phyloP scores from a whole-genome alignment of 1,140 invertebrate species.

The Dreissena polymorpha region DNA sequence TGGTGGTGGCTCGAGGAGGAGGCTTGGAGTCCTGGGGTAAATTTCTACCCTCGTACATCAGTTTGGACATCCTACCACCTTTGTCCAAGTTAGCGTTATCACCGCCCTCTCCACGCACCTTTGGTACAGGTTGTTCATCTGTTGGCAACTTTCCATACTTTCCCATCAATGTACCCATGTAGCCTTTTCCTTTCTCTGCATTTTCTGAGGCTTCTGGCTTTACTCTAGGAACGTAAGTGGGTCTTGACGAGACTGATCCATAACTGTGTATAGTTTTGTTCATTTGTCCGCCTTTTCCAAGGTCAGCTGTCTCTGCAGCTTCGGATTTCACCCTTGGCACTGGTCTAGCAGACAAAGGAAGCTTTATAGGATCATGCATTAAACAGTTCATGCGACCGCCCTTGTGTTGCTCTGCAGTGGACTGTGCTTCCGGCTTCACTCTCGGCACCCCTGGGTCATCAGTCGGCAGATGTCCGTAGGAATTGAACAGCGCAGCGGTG shows the following conservation, averaged over 20 bases:
- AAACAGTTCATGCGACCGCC: constrained; percentile 65
- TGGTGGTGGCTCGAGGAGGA: constrained; percentile 62
- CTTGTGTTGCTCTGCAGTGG: constrained; percentile 68
- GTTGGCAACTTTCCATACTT: constrained; percentile 66
- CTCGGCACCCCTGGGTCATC: constrained; percentile 59
- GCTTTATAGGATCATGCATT: constrained; percentile 67
- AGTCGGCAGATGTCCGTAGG: constrained; percentile 57
- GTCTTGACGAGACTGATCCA: constrained; percentile 59
- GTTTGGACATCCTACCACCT: constrained; percentile 71
- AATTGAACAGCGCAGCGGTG: constrained; percentile 60
- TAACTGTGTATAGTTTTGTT: constrained; percentile 62
- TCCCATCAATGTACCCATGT: constrained; percentile 67
- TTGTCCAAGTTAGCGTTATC: constrained; percentile 70
- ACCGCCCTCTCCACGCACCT: constrained; percentile 70
- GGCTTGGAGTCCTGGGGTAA: constrained; percentile 60
- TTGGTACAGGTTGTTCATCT: constrained; percentile 64
- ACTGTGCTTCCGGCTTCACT: constrained; percentile 72
- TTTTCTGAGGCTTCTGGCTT: constrained; percentile 72
- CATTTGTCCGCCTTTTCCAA: constrained; percentile 65
- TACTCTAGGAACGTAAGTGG: constrained; percentile 63
- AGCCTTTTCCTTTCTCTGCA: constrained; percentile 70
- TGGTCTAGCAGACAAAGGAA: constrained; percentile 62
- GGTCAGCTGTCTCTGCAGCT: constrained; percentile 62
- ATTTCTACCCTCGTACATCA: constrained; percentile 70
- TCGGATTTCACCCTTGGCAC: constrained; percentile 72